phyloP scores from a whole-genome alignment of 1,140 invertebrate genomes.

The Oryctes rhinoceros region DNA sequence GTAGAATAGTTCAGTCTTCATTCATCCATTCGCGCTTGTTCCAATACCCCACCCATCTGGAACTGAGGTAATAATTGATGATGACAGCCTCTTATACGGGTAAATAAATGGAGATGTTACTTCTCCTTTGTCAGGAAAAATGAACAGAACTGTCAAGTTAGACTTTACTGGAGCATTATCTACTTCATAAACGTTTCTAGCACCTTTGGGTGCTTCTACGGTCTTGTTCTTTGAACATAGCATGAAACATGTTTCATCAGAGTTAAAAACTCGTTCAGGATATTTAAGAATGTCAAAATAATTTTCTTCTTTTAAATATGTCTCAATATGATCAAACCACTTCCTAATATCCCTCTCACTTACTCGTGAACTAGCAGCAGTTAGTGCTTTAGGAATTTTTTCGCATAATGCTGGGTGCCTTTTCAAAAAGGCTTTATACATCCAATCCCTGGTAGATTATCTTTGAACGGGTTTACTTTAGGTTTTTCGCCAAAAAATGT shows the following conservation, averaged over 20 bases:
- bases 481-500: conserved; percentile 48
- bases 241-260: conserved; percentile 58
- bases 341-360: conserved; percentile 55
- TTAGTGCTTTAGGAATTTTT: conserved; percentile 42
- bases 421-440: conserved; percentile 58
- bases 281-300: too few relatives aligned
- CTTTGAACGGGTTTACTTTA: conserved; percentile 51
- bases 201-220: conserved; percentile 47
- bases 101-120: conserved; percentile 53
- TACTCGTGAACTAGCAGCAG: conserved; percentile 48
- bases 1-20: conserved; percentile 58
- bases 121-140: conserved; percentile 50
- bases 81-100: conserved; percentile 51
- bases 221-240: conserved; percentile 56
- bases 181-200: conserved; percentile 56
- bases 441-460: conserved; percentile 55
- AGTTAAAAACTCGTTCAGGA: conserved; percentile 55
- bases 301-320: conserved; percentile 50
- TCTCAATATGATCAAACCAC: conserved; percentile 58
- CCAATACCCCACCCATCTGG: conserved; percentile 57
- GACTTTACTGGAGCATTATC: conserved; percentile 52
- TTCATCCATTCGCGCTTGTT: conserved; percentile 57
- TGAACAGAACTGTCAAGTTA: conserved; percentile 54
- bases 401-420: conserved; percentile 52
- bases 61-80: conserved; percentile 51